Evolutionary conservation across 1,140 invertebrate genomes (phyloP), one percentile per base, ranked within the genome.

Genomic region (Octopus sinensis): DNA sequence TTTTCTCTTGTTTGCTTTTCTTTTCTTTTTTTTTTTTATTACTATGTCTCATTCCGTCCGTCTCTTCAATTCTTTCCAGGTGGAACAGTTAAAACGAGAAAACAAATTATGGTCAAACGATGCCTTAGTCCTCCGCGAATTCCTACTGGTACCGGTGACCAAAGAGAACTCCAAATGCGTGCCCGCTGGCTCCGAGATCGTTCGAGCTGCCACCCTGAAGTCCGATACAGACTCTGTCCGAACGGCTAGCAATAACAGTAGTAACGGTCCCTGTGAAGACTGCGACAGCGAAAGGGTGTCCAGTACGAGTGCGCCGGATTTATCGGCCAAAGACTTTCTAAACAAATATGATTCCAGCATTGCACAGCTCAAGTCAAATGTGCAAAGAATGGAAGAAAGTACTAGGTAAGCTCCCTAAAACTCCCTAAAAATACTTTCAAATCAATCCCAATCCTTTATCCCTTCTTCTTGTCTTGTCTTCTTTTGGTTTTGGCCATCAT

Each of bases 31-130:
- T 3, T 68, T 68, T 68, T 3, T 68, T 2, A 2, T 3, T 68
- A 13, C 62, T 2, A 2, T 68, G 12, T 68, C 62, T 68, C 62
- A 68, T 3, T 13, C 62, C 62, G 12, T 12, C 62, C 3, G 3
- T n/a, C 52, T 6, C 52, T 78, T 78, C 7, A 5, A 43, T 79
- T 56, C 9, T 56, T 86, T 85, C 23, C 79, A 87, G 86, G 86
- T 87, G 17, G 86, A 87, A 81, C 82, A 87, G 68, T 83, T 87
- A 13, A 87, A 87, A 81, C 53, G 85, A 81, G 87, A 87, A 80
- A 88, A 88, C 83, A 86, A 87, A 77, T 82, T 88, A 54, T 88
- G 88, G 88, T 88, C 85, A 76, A 88, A 85, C 82, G 88, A 88
- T 81, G 86, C 84, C 79, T 84, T 88, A 71, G 88, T 88, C 83